Evolutionary conservation across 64 coral and sea anemone genomes (phyloP), one percentile per base, ranked within the genome.

Genomic region (Montipora efflorescens): DNA sequence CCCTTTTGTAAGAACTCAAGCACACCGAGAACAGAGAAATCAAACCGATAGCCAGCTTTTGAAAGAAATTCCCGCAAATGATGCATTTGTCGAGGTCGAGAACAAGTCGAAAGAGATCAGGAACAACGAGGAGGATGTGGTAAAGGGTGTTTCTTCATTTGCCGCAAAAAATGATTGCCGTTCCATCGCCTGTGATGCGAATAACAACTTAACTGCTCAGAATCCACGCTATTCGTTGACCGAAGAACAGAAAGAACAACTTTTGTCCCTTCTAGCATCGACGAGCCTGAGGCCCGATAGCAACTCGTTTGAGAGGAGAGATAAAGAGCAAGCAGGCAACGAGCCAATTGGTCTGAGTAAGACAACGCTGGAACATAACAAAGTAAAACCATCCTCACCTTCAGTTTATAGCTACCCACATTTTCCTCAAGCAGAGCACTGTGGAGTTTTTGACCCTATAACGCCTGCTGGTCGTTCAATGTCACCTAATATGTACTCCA

Each of bases 361-460:
- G 43, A 18, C 9, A 51, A 19, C 53, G 53, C 7, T 8, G 8
- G 64, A 86, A 20, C 64, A 86, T 18, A 6, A 51, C 0, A 13
- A 45, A 6, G 45, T 75, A 8, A 92, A 86, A 55, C 67, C 90
- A 61, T 71, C 90, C 5, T 85, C 90, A 8, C 90, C 90, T 15
- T 76, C 70, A n/a, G 49, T 67, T 20, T 92, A 64, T 85, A 28
- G 16, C 11, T 75, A 85, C 16, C 53, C 73, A 67, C 83, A 79
- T 23, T 87, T 87, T 18, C 19, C 8, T 3, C 84, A 70, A 66
- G 59, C 53, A 2, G 80, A 92, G 16, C 16, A 53, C 8, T 50
- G 73, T 36, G 91, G 91, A 82, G 64, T 96, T 48, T 96, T 96
- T 50, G 28, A 80, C 15, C 95, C 95, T 55, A 96, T 96, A 73